A percentile compares a stretch with the other conserved stretches of the same genome.
These are phyloP conservation scores for Heliothis virescens DNA, from an alignment of 1,140 invertebrate genomes.

Conservation along the genomic window DNA sequence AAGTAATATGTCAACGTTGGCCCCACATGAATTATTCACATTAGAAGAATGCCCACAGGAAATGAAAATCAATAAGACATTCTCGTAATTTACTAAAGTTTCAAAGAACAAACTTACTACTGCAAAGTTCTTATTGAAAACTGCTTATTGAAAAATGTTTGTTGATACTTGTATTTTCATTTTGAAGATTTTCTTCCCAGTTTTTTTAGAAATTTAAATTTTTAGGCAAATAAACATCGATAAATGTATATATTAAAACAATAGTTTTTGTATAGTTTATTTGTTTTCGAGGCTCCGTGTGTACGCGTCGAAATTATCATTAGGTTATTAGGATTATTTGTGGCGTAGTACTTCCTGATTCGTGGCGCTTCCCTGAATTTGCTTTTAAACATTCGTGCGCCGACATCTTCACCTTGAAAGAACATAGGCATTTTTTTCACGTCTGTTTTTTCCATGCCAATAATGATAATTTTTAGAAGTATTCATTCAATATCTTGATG, in stretches of 20 bases:
- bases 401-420: conserved; percentile 79
- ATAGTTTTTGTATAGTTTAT: conserved; percentile 25
- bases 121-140: neutral
- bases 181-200: too few species aligned
- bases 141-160: neutral
- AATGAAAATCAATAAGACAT: conserved; percentile 59
- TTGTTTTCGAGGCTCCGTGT: conserved; percentile 24
- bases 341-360: conserved; percentile 71
- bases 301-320: conserved; percentile 50
- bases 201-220: conserved; percentile 17
- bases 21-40: conserved; percentile 70
- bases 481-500: conserved; percentile 77
- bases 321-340: conserved; percentile 68
- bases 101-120: neutral
- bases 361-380: conserved; percentile 72
- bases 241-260: conserved; percentile 14
- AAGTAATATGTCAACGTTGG: conserved; percentile 65
- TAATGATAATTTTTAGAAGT: conserved; percentile 79
- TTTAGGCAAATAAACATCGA: conserved; percentile 9
- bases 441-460: conserved; percentile 70
- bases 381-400: conserved; percentile 71
- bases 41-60: conserved; percentile 58
- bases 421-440: conserved; percentile 71
- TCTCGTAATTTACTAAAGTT: conserved; percentile 35
- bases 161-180: neutral